Conservation (phyloP, 2,113 vertebrate genomes). For the Cavia aperea region DNA sequence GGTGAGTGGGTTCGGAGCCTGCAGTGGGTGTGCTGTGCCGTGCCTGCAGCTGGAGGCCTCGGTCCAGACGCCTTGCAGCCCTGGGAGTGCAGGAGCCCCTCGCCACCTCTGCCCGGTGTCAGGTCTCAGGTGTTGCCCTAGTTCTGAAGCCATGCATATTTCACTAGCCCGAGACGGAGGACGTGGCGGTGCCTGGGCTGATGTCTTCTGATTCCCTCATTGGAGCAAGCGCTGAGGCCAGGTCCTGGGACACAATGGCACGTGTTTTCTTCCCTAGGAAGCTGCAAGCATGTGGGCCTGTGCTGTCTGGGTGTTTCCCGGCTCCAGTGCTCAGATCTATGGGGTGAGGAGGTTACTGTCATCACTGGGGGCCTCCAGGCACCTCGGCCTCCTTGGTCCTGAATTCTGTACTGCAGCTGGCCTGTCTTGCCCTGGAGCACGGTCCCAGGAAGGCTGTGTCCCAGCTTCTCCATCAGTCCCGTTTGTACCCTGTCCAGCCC, state of each 20-base stretch:
- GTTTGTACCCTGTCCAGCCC: not conserved
- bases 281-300: not conserved
- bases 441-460: accelerated
- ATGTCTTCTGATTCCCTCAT: not conserved
- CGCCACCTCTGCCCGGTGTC: not conserved
- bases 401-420: not conserved
- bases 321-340: not conserved
- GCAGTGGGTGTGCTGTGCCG: not conserved
- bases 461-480: not conserved
- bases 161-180: constrained; percentile 36
- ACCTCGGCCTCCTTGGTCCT: too few species aligned
- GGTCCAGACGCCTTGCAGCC: not conserved
- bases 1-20: constrained; percentile 72
- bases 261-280: constrained; percentile 12
- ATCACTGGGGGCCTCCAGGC: not conserved
- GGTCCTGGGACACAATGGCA: too few species aligned
- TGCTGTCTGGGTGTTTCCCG: not conserved
- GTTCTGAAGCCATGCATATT: constrained; percentile 38
- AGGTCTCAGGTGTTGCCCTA: not conserved
- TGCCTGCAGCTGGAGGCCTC: not conserved
- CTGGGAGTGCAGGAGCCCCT: not conserved
- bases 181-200: not conserved
- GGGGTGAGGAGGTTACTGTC: not conserved
- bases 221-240: not conserved
- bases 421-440: not conserved